phyloP scores from a whole-genome alignment of 2,888 invertebrate species.

The Amaurobius ferox region DNA sequence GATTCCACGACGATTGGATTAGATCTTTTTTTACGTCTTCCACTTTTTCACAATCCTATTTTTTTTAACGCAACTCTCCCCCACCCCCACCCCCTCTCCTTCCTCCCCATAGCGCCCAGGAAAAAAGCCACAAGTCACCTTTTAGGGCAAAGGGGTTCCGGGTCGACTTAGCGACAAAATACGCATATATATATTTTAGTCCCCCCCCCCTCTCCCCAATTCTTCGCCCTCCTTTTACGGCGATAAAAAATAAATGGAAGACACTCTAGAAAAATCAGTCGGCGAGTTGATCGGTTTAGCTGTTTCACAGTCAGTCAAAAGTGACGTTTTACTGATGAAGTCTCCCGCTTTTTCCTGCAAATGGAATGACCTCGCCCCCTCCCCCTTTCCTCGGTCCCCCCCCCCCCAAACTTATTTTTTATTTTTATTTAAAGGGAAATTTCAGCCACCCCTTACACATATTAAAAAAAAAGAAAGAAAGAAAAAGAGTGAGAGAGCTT shows the following conservation, averaged over 20 bases:
- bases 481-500: neutral
- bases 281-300: conserved; percentile 67
- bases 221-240: neutral
- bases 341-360: conserved; percentile 49
- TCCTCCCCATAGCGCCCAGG: too few species aligned
- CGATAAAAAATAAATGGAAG: conserved; percentile 25
- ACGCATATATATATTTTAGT: conserved; percentile 26
- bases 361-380: conserved; percentile 58
- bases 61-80: conserved; percentile 12
- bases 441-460: conserved; percentile 63
- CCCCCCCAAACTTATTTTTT: neutral
- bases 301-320: conserved; percentile 66
- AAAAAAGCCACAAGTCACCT: conserved; percentile 53
- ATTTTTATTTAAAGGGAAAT: conserved; percentile 38
- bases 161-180: conserved; percentile 11
- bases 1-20: conserved; percentile 33
- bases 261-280: conserved; percentile 66
- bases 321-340: conserved; percentile 71
- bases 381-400: neutral
- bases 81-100: too few species aligned
- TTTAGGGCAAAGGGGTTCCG: conserved; percentile 47
- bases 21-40: neutral
- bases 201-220: neutral
- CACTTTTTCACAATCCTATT: conserved; percentile 15
- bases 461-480: conserved; percentile 42